These are phyloP conservation scores for Pachliopta kotzebuea DNA, from an alignment of 2,888 invertebrate species.

Conservation along the genomic window DNA sequence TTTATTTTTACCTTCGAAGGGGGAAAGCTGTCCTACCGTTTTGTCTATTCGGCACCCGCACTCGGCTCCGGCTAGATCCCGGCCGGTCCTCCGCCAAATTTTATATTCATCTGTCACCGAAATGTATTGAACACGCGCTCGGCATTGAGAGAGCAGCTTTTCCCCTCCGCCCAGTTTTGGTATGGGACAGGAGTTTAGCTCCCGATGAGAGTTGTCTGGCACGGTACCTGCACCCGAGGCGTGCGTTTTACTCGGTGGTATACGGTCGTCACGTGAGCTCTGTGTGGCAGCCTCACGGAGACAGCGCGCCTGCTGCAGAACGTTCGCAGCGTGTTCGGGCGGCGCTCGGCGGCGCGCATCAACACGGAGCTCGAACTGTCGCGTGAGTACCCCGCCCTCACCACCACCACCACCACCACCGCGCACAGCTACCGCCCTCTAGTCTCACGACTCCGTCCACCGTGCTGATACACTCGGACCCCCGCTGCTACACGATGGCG, in stretches of 20 bases:
- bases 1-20: background rate
- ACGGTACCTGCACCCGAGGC: background rate
- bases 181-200: constrained; percentile 5
- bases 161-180: constrained; percentile 5
- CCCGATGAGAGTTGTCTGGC: constrained; percentile 1
- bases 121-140: too few species aligned
- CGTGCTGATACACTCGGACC: constrained; percentile 24
- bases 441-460: constrained; percentile 42
- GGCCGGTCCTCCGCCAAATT: too few species aligned
- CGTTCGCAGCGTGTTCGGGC: constrained; percentile 94
- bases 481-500: constrained; percentile 11
- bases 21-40: background rate
- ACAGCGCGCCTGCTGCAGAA: constrained; percentile 97
- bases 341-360: constrained; percentile 88
- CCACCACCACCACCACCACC: too few species aligned
- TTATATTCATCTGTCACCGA: too few species aligned
- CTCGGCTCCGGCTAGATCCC: too few species aligned
- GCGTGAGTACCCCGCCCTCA: constrained; percentile 86
- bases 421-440: constrained; percentile 48
- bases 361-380: constrained; percentile 94
- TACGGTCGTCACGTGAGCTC: constrained; percentile 52
- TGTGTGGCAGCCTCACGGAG: constrained; percentile 93
- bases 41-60: background rate
- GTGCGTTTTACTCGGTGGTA: constrained; percentile 47
- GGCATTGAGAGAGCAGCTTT: constrained; percentile 2